These are phyloP conservation scores for Drosophila fungiperda DNA, from an alignment of 2,888 invertebrate genomes.

Conservation along the genomic window DNA sequence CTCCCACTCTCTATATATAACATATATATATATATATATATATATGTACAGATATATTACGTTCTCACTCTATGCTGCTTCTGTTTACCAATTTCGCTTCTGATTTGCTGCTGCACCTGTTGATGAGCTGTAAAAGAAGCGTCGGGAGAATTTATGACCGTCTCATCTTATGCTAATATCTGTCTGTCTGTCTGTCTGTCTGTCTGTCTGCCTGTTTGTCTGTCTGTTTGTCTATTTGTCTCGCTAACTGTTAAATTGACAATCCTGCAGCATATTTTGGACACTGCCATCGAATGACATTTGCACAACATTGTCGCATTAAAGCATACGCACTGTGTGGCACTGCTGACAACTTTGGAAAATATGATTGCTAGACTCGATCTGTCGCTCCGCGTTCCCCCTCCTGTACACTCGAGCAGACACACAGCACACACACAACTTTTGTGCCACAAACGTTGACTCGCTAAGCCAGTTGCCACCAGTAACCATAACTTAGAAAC, in stretches of 20 bases:
- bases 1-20: background rate
- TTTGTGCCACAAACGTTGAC: slow-evolving; percentile 40
- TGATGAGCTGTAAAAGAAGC: slow-evolving; percentile 63
- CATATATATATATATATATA: too few relatives aligned
- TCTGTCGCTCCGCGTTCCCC: background rate
- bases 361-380: slow-evolving; percentile 23
- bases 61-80: background rate
- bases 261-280: slow-evolving; percentile 42
- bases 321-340: slow-evolving; percentile 52
- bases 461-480: slow-evolving; percentile 79
- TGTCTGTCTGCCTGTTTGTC: too few relatives aligned
- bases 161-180: slow-evolving; percentile 65
- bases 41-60: too few relatives aligned
- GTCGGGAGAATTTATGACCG: slow-evolving; percentile 37
- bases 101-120: slow-evolving; percentile 54
- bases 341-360: slow-evolving; percentile 24
- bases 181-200: background rate
- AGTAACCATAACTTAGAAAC: slow-evolving; percentile 77
- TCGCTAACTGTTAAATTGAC: slow-evolving; percentile 47
- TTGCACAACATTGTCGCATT: slow-evolving; percentile 48
- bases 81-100: background rate
- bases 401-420: too few relatives aligned
- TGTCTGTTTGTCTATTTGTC: background rate
- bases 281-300: slow-evolving; percentile 44
- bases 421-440: background rate